Conservation (phyloP, 1,140 invertebrate species). For the Pseudomyrmex flavicornis region DNA sequence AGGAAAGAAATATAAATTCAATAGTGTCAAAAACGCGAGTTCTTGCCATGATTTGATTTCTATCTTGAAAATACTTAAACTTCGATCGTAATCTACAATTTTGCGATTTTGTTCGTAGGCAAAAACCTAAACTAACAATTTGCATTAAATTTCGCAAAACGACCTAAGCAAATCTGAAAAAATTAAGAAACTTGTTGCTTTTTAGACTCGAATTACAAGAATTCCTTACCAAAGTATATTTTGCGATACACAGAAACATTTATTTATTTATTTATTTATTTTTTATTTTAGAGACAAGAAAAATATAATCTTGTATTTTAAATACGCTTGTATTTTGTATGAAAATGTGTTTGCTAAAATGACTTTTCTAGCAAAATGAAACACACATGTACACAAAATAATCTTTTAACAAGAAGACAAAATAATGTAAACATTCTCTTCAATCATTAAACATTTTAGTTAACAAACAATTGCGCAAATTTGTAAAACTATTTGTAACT, state of each 20-base stretch:
- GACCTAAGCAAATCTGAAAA: neutral
- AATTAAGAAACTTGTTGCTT: neutral
- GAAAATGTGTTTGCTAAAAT: neutral
- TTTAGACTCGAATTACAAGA: conserved; percentile 24
- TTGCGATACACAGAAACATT: neutral
- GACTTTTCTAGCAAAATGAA: neutral
- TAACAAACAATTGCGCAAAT: neutral
- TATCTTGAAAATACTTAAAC: conserved; percentile 13
- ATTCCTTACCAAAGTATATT: neutral
- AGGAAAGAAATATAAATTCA: conserved; percentile 70
- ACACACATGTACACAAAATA: no score
- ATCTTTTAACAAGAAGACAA: neutral
- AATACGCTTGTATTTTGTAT: neutral
- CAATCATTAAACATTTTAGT: neutral
- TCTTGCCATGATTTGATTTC: conserved; percentile 10
- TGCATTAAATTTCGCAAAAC: conserved; percentile 6
- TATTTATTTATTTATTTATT: neutral
- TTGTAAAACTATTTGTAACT: no score
- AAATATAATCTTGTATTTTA: neutral
- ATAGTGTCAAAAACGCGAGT: conserved; percentile 48
- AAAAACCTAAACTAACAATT: no score
- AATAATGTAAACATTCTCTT: neutral
- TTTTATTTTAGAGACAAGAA: neutral
- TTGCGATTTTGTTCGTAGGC: no score
- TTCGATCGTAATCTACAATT: conserved; percentile 6